Evolutionary conservation across 1,140 invertebrate species (phyloP), one percentile per base, ranked within the genome.

Genomic region (Orchesella cincta): DNA sequence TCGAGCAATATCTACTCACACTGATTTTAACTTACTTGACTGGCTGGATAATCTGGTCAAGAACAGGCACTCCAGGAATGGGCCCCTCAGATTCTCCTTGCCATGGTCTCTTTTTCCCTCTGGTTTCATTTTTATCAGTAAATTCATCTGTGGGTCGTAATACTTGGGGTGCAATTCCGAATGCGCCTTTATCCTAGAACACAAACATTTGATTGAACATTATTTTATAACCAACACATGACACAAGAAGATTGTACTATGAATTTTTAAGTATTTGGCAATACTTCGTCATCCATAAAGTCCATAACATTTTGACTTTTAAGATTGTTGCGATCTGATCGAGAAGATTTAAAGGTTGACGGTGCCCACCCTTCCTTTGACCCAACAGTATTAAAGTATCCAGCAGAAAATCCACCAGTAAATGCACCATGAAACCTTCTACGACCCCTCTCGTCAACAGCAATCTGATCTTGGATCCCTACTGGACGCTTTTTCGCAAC

Each of bases 341-440:
- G 87, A 23, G 95, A 96, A 52, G 97, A 99, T 83, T 95, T 94
- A 84, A 98, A 99, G 35, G 91, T 90, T 35, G 91, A 89, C 1
- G 98, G 98, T 33, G 89, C 90, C 94, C 95, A 99, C 39, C 98
- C 98, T 90, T 99, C 96, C 79, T 93, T 90, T 0, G 95, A 93
- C 0, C 96, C 98, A 71, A 99, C 98, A 8, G 95, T 94, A 84
- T 99, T 99, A 83, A 93, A 98, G 85, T 95, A 98, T 0, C 98
- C 98, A 34, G 98, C 98, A 57, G 96, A 97, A 84, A 99, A 99
- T 1, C 98, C 98, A 1, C 98, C 98, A 5, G 97, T 99, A 85
- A 99, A 99, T 0, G 98, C 98, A 46, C 98, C 98, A 88, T 99
- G 98, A 86, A 99, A 99, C 82, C 98, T 86, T 33, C 95, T 87